A percentile compares a stretch with the other conserved stretches of the same genome.
phyloP scores from a whole-genome alignment of 2,888 invertebrate genomes.

The Lycocerus yunnanus region DNA sequence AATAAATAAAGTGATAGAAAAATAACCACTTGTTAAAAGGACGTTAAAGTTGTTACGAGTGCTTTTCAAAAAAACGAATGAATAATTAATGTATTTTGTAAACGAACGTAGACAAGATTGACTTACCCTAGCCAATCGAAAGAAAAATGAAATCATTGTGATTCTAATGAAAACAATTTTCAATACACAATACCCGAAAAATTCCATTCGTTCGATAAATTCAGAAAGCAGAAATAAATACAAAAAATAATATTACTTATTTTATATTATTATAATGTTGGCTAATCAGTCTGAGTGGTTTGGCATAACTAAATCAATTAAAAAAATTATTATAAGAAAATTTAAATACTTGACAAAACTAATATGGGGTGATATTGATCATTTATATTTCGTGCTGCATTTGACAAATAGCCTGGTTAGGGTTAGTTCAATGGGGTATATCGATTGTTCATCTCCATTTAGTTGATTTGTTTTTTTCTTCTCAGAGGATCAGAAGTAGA shows the following conservation, averaged over 20 bases:
- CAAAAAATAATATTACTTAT: not conserved
- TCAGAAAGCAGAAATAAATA: not conserved
- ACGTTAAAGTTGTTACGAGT: not conserved
- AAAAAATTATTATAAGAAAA: not conserved
- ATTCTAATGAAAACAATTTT: not conserved
- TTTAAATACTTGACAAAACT: conserved; percentile 1
- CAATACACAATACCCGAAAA: not conserved
- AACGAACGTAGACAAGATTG: not conserved
- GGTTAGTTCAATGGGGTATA: conserved; percentile 23
- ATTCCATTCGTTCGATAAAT: not conserved
- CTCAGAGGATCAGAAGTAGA: conserved; percentile 11
- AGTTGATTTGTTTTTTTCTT: conserved; percentile 39
- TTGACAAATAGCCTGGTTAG: conserved; percentile 39
- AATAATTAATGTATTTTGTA: not conserved
- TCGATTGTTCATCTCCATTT: conserved; percentile 36
- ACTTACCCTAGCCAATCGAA: not conserved
- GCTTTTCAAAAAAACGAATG: not conserved
- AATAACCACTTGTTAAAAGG: not conserved
- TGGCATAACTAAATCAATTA: not conserved
- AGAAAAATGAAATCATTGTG: not conserved
- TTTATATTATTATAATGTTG: too few relatives aligned
- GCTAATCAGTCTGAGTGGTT: not conserved
- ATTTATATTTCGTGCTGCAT: conserved; percentile 40
- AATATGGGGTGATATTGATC: conserved; percentile 38
- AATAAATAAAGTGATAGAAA: not conserved